These are phyloP conservation scores for Agrotis puta DNA, from an alignment of 2,888 invertebrate genomes.

Conservation along the genomic window DNA sequence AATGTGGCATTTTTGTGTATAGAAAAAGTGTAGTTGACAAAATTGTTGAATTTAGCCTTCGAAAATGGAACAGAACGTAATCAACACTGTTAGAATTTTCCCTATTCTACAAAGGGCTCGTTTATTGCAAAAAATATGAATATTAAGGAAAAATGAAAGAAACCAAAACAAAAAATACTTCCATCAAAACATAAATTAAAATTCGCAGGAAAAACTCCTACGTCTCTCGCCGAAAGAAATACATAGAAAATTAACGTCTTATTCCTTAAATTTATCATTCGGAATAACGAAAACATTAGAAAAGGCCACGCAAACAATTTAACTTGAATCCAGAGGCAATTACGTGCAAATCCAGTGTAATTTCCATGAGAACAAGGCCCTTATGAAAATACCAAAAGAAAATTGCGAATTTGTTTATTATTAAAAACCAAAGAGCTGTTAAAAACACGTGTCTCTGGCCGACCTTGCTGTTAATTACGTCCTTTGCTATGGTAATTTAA, in stretches of 20 bases:
- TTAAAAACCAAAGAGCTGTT: constrained; percentile 50
- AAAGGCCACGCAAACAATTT: constrained; percentile 52
- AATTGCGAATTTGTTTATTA: constrained; percentile 59
- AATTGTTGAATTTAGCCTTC: neutral
- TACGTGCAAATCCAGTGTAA: constrained; percentile 56
- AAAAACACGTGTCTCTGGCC: constrained; percentile 51
- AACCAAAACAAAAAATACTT: constrained; percentile 4
- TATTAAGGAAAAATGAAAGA: neutral
- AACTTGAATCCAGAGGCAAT: constrained; percentile 51
- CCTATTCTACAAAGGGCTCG: too few relatives aligned
- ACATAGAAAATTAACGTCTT: constrained; percentile 43
- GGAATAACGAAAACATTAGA: constrained; percentile 50
- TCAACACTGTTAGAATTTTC: neutral
- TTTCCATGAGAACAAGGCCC: constrained; percentile 51
- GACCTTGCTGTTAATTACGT: constrained; percentile 61
- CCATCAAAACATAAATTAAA: constrained; percentile 24
- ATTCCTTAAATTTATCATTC: constrained; percentile 53
- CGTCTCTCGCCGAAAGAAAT: constrained; percentile 13
- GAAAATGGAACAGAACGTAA: neutral
- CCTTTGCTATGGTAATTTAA: constrained; percentile 35
- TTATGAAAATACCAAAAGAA: constrained; percentile 48
- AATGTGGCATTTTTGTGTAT: constrained; percentile 16
- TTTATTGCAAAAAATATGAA: neutral
- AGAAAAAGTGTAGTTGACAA: neutral
- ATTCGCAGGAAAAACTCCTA: constrained; percentile 21